Base-by-base conservation (phyloP, 1,140 invertebrate species). In the Chrysomallon squamiferum region DNA sequence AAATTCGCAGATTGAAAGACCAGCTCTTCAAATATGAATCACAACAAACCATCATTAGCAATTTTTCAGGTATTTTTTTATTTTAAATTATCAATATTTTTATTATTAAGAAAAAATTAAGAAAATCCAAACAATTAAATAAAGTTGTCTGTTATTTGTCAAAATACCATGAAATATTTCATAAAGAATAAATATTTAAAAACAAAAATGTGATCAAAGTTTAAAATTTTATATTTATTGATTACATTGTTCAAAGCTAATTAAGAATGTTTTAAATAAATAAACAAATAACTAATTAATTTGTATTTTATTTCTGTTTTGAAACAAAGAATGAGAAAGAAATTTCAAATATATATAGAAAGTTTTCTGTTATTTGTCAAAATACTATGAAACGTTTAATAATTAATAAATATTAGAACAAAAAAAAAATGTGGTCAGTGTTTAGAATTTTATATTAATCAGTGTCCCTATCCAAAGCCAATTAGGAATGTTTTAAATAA, bases 1-100 rank as follows among this genome's bases (percentile, higher is more conserved):
- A 82, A 64, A 83, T 84, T 13, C 71, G 72, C 9, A 59, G 70
- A 30, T 67, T 84, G 47, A 82, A 78, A 50, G 80, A 80, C 7
- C 35, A 68, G 49, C 29, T 75, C 15, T 29, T 62, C 18, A 61
- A 61, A 29, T 59, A 59, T 38, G 45, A 22, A 47, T n/a, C n/a
- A 22, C 4, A 22, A 2, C 6, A n/a, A n/a, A 6, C 45, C n/a
- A 22, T n/a, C n/a, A 47, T 22, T 47, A 13, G n/a, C 45, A n/a
- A n/a, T 22, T 20, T 5, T 47, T 5, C 45, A 47, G 45, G 45
- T n/a, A 22, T n/a, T n/a, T 6, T 47, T 22, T 20, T n/a, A 22
- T 47, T 4, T 5, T n/a, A 11, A 22, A 47, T 22, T 1, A 5
- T 45, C 9, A 47, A n/a, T 20, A 0, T 47, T 22, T 5, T 6